phyloP scores from a whole-genome alignment of 2,888 invertebrate species.

The Aleiodes alternator region DNA sequence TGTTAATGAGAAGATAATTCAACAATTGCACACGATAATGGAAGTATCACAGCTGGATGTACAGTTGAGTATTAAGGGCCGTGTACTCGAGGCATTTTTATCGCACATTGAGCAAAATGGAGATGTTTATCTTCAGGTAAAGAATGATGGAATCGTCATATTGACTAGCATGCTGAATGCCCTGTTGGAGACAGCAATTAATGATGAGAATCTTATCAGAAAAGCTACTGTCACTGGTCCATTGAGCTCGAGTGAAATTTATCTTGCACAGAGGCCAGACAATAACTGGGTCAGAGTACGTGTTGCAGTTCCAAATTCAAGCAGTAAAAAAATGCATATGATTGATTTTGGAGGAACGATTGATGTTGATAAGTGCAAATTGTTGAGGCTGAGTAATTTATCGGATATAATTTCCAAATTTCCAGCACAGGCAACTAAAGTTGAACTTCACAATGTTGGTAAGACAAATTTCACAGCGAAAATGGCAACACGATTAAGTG shows the following conservation, averaged over 20 bases:
- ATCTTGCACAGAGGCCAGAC: constrained; percentile 75
- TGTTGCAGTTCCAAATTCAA: constrained; percentile 60
- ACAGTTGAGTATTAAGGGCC: constrained; percentile 46
- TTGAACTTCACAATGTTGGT: constrained; percentile 79
- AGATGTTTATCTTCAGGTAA: constrained; percentile 74
- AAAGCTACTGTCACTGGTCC: constrained; percentile 47
- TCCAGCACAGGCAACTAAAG: constrained; percentile 78
- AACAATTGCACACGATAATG: constrained; percentile 63
- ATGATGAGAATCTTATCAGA: constrained; percentile 47
- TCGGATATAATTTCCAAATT: constrained; percentile 72
- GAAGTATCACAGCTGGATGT: constrained; percentile 69
- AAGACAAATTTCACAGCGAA: constrained; percentile 73
- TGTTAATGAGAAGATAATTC: constrained; percentile 79
- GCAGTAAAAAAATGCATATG: neutral
- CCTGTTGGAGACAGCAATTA: constrained; percentile 49
- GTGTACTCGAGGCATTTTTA: constrained; percentile 70
- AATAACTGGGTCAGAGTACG: constrained; percentile 76
- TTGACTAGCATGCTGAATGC: constrained; percentile 66
- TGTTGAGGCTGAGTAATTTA: constrained; percentile 74
- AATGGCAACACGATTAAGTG: constrained; percentile 70
- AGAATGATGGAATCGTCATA: constrained; percentile 65
- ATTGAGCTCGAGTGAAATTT: constrained; percentile 69
- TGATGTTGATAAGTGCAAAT: constrained; percentile 73
- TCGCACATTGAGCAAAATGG: constrained; percentile 74
- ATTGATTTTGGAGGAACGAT: constrained; percentile 78